Base-by-base conservation (phyloP, 2,113 vertebrate genomes). In the Mormyrus iriodes region DNA sequence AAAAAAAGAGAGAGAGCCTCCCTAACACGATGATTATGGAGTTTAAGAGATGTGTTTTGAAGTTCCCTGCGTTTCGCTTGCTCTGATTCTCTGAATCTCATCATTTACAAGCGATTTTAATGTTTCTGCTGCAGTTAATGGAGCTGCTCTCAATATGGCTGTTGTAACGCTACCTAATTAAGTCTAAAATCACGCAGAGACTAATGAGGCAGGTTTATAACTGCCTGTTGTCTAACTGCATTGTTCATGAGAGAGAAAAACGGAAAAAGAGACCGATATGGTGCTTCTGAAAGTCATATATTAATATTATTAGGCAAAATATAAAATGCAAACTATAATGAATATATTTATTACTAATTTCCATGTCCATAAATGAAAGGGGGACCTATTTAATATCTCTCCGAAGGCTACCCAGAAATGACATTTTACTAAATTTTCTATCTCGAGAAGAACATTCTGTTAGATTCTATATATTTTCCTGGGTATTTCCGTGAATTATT, bases 131-230 rank as follows among this genome's bases (percentile, higher is more conserved):
- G 42, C 61, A 51, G 39, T 51, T 76, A 88, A 76, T 58, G 76
- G 51, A 4, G 9, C 9, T 46, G 39, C 49, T 83, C 51, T n/a
- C 76, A 89, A 46, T 52, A 84, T 42, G 49, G 73, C 88, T 85
- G 51, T 58, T 83, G 13, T 27, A 46, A 84, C 10, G 24, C 39
- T 27, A 17, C 17, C 19, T 52, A 82, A 76, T 73, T 84, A 83
- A 55, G 51, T 44, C 73, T 89, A 58, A 89, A 83, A 58, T 89
- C 17, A 51, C 17, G 49, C 49, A n/a, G 88, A 83, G 76, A 42
- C 69, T 79, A 89, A 89, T 55, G 35, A 84, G 76, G 39, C 73
- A 55, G 49, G 19, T 84, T 83, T 89, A 89, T 24, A 84, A 79
- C 76, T 83, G 5, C 55, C 17, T 65, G 52, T 85, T 46, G 79